These are phyloP conservation scores for Mormyrus lacerda DNA, from an alignment of 2,113 vertebrate species.

Conservation along the genomic window DNA sequence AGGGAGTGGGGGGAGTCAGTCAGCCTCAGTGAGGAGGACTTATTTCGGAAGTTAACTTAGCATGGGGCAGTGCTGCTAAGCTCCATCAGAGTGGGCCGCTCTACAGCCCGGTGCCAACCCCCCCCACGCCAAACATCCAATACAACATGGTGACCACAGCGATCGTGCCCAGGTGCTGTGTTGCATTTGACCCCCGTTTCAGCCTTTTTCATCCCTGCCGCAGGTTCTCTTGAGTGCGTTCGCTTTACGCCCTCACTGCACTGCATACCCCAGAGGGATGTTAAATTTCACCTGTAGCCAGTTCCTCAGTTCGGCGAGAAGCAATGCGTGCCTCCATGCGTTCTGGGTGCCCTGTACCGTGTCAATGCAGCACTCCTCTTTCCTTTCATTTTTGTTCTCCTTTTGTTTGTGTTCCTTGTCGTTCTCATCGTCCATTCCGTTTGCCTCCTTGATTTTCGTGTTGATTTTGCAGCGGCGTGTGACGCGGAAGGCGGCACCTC, in stretches of 20 bases:
- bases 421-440: conserved; percentile 23
- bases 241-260: conserved; percentile 46
- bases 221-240: conserved; percentile 47
- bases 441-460: background rate
- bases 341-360: background rate
- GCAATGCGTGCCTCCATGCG: background rate
- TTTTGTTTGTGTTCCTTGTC: conserved; percentile 36
- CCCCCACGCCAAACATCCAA: conserved; percentile 28
- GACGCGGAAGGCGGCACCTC: background rate
- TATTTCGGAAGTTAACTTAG: conserved; percentile 41
- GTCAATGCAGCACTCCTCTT: conserved; percentile 38
- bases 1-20: background rate
- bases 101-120: conserved; percentile 32
- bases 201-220: conserved; percentile 42
- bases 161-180: background rate
- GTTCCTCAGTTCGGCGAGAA: background rate
- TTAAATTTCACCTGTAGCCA: conserved; percentile 23
- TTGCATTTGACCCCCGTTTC: conserved; percentile 22
- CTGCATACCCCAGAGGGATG: conserved; percentile 51
- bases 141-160: conserved; percentile 22
- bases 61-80: conserved; percentile 43
- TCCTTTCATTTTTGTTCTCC: conserved; percentile 27
- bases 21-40: background rate
- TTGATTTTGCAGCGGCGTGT: background rate
- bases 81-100: conserved; percentile 33